Conservation (phyloP, 1,140 invertebrate genomes). For the Trissolcus basalis region DNA sequence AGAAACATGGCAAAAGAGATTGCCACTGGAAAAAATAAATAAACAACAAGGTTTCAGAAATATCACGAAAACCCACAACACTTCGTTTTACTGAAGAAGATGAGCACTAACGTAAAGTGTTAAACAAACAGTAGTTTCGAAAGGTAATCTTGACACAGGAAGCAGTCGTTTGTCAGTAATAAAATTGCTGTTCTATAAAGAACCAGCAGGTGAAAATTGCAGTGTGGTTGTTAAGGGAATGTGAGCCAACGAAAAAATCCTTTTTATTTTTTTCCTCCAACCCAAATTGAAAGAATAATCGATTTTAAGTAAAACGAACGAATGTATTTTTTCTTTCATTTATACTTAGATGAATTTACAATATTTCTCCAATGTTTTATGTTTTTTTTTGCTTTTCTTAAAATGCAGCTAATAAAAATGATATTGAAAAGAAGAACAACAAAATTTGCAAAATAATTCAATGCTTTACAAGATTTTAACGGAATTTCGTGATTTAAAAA, state of each 20-base stretch:
- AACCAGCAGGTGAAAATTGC: constrained; percentile 63
- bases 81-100: constrained; percentile 52
- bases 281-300: constrained; percentile 50
- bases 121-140: constrained; percentile 65
- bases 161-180: constrained; percentile 56
- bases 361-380: too few relatives aligned
- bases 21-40: constrained; percentile 40
- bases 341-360: too few relatives aligned
- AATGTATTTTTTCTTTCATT: too few relatives aligned
- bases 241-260: constrained; percentile 23
- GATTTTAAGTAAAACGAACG: constrained; percentile 17
- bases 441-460: too few relatives aligned
- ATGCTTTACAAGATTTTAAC: too few relatives aligned
- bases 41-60: constrained; percentile 48
- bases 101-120: constrained; percentile 55
- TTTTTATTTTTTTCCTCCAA: constrained; percentile 49
- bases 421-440: too few relatives aligned
- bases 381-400: too few relatives aligned
- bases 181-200: constrained; percentile 59
- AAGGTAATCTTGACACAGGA: constrained; percentile 57
- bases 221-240: constrained; percentile 42
- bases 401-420: too few relatives aligned
- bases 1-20: constrained; percentile 31
- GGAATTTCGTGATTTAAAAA: too few relatives aligned
- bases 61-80: constrained; percentile 60